Percentiles rank a stretch among this genome's conserved stretches.
Conservation (phyloP, 2,888 invertebrate genomes). For the Synergus japonicus region DNA sequence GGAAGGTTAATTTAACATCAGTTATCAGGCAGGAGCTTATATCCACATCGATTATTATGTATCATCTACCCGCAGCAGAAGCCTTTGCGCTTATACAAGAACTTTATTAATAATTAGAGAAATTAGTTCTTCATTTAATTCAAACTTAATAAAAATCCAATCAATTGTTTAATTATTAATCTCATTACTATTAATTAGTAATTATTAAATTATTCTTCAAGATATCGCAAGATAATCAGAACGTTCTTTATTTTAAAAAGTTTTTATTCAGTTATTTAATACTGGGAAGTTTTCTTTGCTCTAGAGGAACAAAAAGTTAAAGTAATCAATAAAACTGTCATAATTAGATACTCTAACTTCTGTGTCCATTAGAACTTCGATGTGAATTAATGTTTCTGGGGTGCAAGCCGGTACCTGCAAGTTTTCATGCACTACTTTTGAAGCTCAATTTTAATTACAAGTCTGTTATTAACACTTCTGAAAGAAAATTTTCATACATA, state of each 20-base stretch:
- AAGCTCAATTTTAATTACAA: not conserved
- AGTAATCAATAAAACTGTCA: not conserved
- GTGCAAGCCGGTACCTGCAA: no score
- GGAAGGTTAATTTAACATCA: not conserved
- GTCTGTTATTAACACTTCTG: not conserved
- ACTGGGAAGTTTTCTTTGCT: not conserved
- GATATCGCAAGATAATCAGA: not conserved
- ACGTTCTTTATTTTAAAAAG: not conserved
- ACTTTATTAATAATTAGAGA: no score
- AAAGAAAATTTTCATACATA: not conserved
- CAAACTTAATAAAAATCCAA: not conserved
- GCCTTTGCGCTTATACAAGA: no score
- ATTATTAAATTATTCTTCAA: no score
- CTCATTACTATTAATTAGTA: no score
- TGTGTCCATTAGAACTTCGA: not conserved
- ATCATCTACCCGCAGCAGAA: not conserved
- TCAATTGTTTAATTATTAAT: not conserved
- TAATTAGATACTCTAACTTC: not conserved
- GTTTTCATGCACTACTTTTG: not conserved
- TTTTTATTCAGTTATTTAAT: not conserved
- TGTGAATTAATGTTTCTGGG: not conserved
- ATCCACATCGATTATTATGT: not conserved
- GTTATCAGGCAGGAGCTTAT: not conserved
- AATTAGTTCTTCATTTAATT: not conserved
- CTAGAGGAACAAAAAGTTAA: not conserved